Base-by-base conservation (phyloP, 2,888 invertebrate genomes). In the Cheilosia soror region DNA sequence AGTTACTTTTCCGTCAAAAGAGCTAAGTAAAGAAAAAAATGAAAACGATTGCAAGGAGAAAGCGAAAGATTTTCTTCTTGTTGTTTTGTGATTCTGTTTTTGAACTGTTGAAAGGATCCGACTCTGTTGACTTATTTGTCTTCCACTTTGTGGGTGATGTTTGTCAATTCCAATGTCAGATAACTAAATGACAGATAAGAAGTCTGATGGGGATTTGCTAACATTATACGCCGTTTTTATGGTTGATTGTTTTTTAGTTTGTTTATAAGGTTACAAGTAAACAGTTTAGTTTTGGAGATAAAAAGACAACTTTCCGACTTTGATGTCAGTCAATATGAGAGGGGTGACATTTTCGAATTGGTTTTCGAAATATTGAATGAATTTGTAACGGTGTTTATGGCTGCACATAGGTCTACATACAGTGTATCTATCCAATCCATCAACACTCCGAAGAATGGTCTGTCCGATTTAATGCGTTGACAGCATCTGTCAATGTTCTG, bases 181-280 rank as follows among this genome's bases (percentile, higher is more conserved):
- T 83, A 79, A 83, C 73, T 62, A 63, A 78, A 73, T 68, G 62
- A 73, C 57, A 79, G 73, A 83, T 83, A 83, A 77, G 71, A 53
- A 55, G 53, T 51, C 42, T 13, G 2, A 66, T 47, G 37, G 49
- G 51, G 25, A 29, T 47, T 66, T 66, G 2, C 4, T 49, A 5
- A 27, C 25, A 37, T 42, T 13, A 40, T 55, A 62, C 62, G 7
- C n/a, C 25, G 53, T 53, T 15, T 15, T 25, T 42, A 49, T 51
- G 33, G 77, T 65, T 27, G 63, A 33, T 51, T 51, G 27, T 47
- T 20, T 20, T 47, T 47, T n/a, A 47, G 29, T n/a, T 58, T 57
- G 40, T 37, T 62, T 66, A 20, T 73, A 51, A 27, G 73, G 51
- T 60, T 63, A 44, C 25, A 33, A 42, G 66, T 78, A 82, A 77